These are phyloP conservation scores for Charina bottae DNA, from an alignment of 2,113 vertebrate species.

Conservation along the genomic window DNA sequence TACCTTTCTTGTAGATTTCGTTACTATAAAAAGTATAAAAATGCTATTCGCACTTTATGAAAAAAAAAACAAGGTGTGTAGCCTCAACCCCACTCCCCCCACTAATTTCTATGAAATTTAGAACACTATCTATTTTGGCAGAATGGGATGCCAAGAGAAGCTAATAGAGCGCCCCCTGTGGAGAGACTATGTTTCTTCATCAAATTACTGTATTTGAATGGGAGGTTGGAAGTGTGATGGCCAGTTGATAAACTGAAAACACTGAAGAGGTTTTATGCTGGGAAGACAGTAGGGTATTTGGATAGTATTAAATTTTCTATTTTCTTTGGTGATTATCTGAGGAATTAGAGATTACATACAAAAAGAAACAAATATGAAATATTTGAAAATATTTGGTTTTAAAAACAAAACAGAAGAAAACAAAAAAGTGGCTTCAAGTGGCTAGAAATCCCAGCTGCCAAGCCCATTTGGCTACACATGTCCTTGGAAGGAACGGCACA, in stretches of 20 bases:
- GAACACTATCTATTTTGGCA: not conserved
- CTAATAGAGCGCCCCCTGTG: not conserved
- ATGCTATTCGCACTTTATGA: not conserved
- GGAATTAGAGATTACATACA: not conserved
- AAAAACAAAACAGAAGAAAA: not conserved
- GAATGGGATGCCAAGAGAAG: not conserved
- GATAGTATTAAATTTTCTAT: slow-evolving; percentile 9
- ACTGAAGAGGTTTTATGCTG: slow-evolving; percentile 26
- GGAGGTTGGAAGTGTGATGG: not conserved
- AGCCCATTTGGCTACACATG: not conserved
- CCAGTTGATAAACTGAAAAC: slow-evolving; percentile 25
- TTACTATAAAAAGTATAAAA: not conserved
- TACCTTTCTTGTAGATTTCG: not conserved
- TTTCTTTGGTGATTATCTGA: not conserved
- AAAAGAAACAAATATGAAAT: not conserved
- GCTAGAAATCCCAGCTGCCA: not conserved
- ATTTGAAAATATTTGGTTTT: not conserved
- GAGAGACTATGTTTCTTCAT: not conserved
- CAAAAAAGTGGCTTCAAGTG: not conserved
- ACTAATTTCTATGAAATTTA: not conserved
- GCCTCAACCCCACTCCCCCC: not conserved
- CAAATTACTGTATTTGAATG: not conserved
- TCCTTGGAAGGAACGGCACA: not conserved
- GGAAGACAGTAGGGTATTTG: slow-evolving; percentile 42
- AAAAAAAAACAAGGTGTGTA: not conserved